phyloP scores from a whole-genome alignment of 2,888 invertebrate genomes.

The Poecilobothrus nobilitatus region DNA sequence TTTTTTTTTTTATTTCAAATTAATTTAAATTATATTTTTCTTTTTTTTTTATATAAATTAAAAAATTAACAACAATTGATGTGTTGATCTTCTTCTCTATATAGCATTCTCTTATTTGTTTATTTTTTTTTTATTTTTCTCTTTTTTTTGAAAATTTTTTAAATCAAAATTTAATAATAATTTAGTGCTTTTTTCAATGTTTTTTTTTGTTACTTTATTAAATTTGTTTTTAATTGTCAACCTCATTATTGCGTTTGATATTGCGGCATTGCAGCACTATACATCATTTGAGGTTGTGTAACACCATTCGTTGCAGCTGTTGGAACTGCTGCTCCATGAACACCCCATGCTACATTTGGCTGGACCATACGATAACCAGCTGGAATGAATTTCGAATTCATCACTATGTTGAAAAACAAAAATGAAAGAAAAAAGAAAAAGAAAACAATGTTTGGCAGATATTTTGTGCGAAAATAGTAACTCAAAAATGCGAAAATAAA shows the following conservation, averaged over 20 bases:
- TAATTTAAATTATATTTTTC: constrained; percentile 3
- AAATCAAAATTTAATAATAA: constrained; percentile 4
- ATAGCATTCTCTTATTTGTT: background rate
- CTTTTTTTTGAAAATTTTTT: background rate
- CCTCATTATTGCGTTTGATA: constrained; percentile 68
- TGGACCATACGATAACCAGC: constrained; percentile 58
- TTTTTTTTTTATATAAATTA: constrained; percentile 4
- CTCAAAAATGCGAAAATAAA: background rate
- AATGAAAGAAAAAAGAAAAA: constrained; percentile 17
- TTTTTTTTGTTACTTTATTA: background rate
- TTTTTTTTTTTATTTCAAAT: background rate
- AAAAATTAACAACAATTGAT: constrained; percentile 2
- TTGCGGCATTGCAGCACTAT: constrained; percentile 64
- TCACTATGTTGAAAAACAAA: constrained; percentile 20
- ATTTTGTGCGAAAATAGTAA: background rate
- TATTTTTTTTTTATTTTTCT: constrained; percentile 1
- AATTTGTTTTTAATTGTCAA: constrained; percentile 20
- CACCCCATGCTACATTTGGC: constrained; percentile 47
- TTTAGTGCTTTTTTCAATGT: background rate
- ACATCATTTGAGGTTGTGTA: constrained; percentile 53
- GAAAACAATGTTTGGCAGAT: constrained; percentile 18
- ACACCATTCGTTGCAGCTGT: constrained; percentile 49
- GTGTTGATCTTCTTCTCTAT: constrained; percentile 6
- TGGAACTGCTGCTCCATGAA: constrained; percentile 48
- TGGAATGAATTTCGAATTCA: constrained; percentile 21